Percentiles rank a stretch among this genome's conserved stretches.
These are phyloP conservation scores for Diplogasteroides magnus DNA, from an alignment of 1,140 invertebrate genomes.

Conservation along the genomic window DNA sequence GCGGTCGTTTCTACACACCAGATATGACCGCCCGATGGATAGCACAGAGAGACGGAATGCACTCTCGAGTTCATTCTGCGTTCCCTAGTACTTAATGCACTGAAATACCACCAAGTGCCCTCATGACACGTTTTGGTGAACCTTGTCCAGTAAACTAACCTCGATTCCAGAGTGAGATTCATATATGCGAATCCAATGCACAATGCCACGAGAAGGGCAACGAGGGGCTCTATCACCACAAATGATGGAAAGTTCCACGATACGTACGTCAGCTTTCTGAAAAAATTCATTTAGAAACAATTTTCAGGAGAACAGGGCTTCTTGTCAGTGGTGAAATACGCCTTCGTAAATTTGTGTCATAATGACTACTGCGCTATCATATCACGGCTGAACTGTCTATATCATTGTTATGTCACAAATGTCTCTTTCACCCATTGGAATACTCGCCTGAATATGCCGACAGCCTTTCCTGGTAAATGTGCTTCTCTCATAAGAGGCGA, in stretches of 20 bases:
- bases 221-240: conserved; percentile 18
- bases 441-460: conserved; percentile 15
- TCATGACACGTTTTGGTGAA: no score
- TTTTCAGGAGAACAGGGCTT: neutral
- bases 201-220: conserved; percentile 28
- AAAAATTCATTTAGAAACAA: conserved; percentile 7
- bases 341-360: no score
- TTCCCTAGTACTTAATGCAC: no score
- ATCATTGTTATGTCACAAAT: no score
- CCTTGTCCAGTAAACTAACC: conserved; percentile 32
- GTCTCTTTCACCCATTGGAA: no score
- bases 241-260: conserved; percentile 26
- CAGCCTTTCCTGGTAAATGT: conserved; percentile 14
- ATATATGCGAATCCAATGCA: conserved; percentile 36
- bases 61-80: no score
- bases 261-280: conserved; percentile 32
- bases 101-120: no score
- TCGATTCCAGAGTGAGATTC: conserved; percentile 24
- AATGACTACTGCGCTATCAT: no score
- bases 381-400: no score
- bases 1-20: neutral
- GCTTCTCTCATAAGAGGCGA: conserved; percentile 10
- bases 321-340: conserved; percentile 19
- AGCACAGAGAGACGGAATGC: no score
- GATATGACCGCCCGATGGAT: no score